Percentiles rank a stretch among this genome's conserved stretches.
Evolutionary conservation across 2,113 vertebrate species (phyloP).

Genomic region (Bettongia penicillata): DNA sequence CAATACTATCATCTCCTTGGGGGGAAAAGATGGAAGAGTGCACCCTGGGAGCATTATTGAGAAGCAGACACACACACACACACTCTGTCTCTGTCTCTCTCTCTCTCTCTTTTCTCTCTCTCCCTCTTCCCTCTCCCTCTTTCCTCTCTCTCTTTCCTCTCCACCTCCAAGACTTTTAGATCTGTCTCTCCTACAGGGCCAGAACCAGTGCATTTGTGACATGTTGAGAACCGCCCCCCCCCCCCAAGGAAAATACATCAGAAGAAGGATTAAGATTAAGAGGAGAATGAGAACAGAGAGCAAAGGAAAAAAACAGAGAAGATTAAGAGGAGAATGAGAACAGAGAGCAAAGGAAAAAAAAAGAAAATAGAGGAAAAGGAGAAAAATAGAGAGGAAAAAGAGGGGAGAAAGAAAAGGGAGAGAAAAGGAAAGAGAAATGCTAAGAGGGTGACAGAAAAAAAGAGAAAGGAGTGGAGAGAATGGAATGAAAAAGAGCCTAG

Average conservation of each 20-base stretch:
- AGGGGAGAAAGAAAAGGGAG: neutral
- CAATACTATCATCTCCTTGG: slow-evolving; percentile 34
- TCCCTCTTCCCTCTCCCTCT: neutral
- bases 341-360: neutral
- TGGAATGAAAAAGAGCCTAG: neutral
- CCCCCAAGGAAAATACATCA: neutral
- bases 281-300: neutral
- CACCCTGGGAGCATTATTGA: neutral
- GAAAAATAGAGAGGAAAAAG: neutral
- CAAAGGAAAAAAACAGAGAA: neutral
- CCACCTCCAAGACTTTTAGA: neutral
- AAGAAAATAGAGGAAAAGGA: neutral
- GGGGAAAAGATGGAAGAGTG: slow-evolving; percentile 6
- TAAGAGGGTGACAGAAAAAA: neutral
- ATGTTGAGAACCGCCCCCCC: neutral
- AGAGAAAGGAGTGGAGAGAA: neutral
- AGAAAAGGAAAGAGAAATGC: neutral
- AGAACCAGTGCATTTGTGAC: neutral
- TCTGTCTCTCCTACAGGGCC: neutral
- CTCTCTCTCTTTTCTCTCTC: neutral
- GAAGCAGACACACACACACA: neutral
- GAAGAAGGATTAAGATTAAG: neutral
- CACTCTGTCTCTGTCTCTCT: neutral
- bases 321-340: neutral
- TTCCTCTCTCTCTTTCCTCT: neutral